These are phyloP conservation scores for Helostoma temminkii DNA, from an alignment of 2,797 vertebrate species.

Conservation along the genomic window DNA sequence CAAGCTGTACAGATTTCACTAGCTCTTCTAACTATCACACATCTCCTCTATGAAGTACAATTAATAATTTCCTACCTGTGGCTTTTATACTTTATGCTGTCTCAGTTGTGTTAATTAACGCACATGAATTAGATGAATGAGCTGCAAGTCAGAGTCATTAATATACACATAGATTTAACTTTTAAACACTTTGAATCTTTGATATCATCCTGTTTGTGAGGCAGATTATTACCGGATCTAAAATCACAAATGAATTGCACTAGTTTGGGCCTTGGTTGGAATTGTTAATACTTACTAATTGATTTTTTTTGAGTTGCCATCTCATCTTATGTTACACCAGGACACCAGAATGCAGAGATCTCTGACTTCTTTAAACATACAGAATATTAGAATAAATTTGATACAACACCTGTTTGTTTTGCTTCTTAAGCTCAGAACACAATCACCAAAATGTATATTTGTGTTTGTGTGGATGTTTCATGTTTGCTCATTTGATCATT, in stretches of 20 bases:
- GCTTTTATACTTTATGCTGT: background rate
- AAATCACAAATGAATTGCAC: background rate
- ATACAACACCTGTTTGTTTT: too few species aligned
- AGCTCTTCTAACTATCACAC: slow-evolving; percentile 2
- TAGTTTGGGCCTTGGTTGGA: background rate
- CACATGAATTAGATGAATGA: background rate
- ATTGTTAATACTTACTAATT: background rate
- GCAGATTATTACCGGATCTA: background rate
- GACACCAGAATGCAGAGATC: background rate
- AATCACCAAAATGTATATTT: slow-evolving; percentile 1
- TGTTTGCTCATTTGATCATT: background rate
- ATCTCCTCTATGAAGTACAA: background rate
- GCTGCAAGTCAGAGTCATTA: background rate
- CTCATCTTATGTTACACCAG: background rate
- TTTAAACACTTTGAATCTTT: background rate
- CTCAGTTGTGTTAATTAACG: background rate
- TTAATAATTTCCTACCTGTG: background rate
- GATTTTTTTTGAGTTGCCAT: background rate
- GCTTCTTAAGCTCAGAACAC: too few species aligned
- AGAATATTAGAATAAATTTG: background rate
- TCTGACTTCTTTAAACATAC: background rate
- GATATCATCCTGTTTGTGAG: too few species aligned
- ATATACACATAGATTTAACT: slow-evolving; percentile 8
- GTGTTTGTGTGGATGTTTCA: slow-evolving; percentile 2
- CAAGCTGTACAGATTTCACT: slow-evolving; percentile 4